Evolutionary conservation across 2,888 invertebrate genomes (phyloP), one percentile per base, ranked within the genome.

Genomic region (Horisme vitalbata): DNA sequence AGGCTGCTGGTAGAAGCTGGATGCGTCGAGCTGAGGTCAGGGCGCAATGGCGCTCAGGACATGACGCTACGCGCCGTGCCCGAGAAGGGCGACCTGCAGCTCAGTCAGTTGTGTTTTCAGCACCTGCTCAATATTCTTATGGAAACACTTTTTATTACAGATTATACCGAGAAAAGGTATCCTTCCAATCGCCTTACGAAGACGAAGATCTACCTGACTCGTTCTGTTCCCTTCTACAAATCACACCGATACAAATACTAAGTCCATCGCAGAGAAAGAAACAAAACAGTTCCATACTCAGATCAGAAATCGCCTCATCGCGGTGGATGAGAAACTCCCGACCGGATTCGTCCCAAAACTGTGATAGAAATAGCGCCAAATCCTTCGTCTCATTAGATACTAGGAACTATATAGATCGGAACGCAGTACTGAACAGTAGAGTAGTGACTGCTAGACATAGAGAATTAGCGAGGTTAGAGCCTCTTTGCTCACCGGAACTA

Each of bases 281-380:
- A 38, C 79, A 77, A 23, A 83, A 75, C 46, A 80, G 79, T 1
- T 82, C 83, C 1, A 79, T 90, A 38, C 52, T 90, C 8, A 78
- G 81, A 63, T 90, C 90, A 1, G 90, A 90, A 41, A 60, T 89
- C 9, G 85, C 85, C 1, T 90, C 90, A 0, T 90, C 89, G 0
- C 68, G 76, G n/a, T 90, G 90, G 90, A 85, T 87, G 83, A 74
- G 79, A 38, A 75, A 70, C 31, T 71, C 74, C 0, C 71, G 87
- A 48, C 87, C 89, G 0, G 89, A 90, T 38, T 88, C 88, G 0
- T 82, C 88, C 1, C 53, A 78, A 2, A 80, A 83, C 63, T 79
- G 73, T 70, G 87, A 82, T 61, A 80, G 89, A 57, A 84, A 81
- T 65, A 89, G 89, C 71, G 89, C 89, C 51, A 89, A 88, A 58